These are phyloP conservation scores for Graptemys geographica DNA, from an alignment of 2,797 vertebrate genomes.

Conservation along the genomic window DNA sequence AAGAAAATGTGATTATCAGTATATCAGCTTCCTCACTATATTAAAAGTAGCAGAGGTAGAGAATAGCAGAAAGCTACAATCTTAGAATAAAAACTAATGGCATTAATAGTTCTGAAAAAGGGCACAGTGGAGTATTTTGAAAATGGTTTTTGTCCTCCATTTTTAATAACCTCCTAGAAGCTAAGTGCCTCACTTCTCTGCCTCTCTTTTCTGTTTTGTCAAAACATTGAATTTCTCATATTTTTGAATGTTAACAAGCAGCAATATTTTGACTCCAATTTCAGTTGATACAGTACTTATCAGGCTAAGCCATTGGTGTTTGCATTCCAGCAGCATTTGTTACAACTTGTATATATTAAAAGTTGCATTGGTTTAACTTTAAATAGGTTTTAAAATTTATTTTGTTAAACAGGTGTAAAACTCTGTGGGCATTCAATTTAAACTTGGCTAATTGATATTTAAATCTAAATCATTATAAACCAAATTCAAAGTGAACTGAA, in stretches of 20 bases:
- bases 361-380: not conserved
- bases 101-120: not conserved
- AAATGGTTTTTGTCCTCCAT: not conserved
- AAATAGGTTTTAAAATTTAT: not conserved
- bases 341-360: not conserved
- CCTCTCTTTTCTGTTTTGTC: not conserved
- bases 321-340: not conserved
- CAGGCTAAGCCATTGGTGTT: not conserved
- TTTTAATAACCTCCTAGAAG: not conserved
- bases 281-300: not conserved
- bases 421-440: not conserved
- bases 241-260: not conserved
- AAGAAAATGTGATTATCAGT: too few species aligned
- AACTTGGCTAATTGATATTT: not conserved
- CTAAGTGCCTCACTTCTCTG: not conserved
- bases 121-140: not conserved
- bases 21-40: not conserved
- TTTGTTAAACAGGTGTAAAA: not conserved
- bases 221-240: not conserved
- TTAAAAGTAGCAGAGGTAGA: not conserved
- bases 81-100: not conserved
- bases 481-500: not conserved
- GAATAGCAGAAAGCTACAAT: not conserved
- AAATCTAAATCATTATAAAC: not conserved
- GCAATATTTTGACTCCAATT: not conserved